Evolutionary conservation across 2,888 invertebrate species (phyloP).

Genomic region (Eupeodes luniger): DNA sequence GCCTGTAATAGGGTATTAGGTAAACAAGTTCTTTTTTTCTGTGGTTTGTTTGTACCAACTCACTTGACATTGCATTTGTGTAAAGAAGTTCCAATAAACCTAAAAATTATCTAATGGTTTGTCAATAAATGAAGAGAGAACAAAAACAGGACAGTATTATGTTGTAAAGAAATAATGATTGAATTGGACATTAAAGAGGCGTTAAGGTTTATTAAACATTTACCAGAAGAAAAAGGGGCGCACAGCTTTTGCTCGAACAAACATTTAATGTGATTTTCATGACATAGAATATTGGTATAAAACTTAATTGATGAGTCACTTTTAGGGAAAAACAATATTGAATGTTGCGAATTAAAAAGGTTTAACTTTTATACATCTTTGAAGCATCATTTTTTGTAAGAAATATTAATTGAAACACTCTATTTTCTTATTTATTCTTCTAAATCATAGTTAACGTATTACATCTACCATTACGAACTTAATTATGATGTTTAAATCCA

Average conservation of each 20-base stretch:
- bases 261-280: conserved; percentile 55
- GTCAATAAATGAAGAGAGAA: conserved; percentile 44
- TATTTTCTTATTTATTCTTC: too few species aligned
- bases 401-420: too few species aligned
- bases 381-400: too few species aligned
- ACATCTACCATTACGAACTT: too few species aligned
- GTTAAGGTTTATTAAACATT: conserved; percentile 48
- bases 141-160: conserved; percentile 49
- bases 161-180: conserved; percentile 34
- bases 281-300: background rate
- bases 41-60: conserved; percentile 47
- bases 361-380: too few species aligned
- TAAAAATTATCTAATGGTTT: conserved; percentile 66
- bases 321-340: background rate
- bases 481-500: too few species aligned
- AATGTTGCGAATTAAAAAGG: too few species aligned
- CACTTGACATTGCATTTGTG: conserved; percentile 70
- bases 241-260: background rate
- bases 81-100: conserved; percentile 71
- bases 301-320: background rate
- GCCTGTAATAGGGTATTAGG: conserved; percentile 29
- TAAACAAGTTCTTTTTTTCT: conserved; percentile 38
- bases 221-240: background rate
- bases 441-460: too few species aligned
- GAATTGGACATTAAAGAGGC: conserved; percentile 67